These are phyloP conservation scores for Lichenostomus cassidix DNA, from an alignment of 2,113 vertebrate species.

Conservation along the genomic window DNA sequence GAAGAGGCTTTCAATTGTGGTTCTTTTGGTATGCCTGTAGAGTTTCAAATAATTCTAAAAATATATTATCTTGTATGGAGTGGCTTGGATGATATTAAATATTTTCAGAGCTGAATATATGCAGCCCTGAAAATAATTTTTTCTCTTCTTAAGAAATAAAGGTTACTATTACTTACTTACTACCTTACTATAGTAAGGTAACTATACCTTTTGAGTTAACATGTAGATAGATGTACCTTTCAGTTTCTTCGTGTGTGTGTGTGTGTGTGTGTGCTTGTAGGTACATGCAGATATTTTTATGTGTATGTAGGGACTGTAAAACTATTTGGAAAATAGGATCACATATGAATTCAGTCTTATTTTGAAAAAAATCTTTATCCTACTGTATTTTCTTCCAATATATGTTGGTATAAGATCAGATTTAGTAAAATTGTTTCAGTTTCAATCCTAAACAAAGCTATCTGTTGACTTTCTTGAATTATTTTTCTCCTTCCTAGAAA, in stretches of 20 bases:
- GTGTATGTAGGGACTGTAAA: neutral
- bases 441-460: neutral
- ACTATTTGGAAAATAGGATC: neutral
- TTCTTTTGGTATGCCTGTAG: neutral
- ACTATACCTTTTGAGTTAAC: neutral
- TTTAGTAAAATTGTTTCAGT: neutral
- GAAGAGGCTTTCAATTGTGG: neutral
- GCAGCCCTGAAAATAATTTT: neutral
- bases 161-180: too few relatives aligned
- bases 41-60: neutral
- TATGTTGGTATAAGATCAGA: neutral
- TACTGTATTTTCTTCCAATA: neutral
- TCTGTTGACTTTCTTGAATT: neutral
- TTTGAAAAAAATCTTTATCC: neutral
- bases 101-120: neutral
- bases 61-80: neutral
- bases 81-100: neutral
- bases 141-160: neutral
- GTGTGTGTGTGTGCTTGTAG: neutral
- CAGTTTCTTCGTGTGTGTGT: neutral
- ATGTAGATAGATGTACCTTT: neutral
- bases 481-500: neutral
- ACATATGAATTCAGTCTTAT: neutral
- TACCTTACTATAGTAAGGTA: too few relatives aligned
- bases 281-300: neutral